A percentile compares a stretch with the other conserved stretches of the same genome.
Conservation (phyloP, 2,797 vertebrate species). For the Gephyroberyx darwinii region DNA sequence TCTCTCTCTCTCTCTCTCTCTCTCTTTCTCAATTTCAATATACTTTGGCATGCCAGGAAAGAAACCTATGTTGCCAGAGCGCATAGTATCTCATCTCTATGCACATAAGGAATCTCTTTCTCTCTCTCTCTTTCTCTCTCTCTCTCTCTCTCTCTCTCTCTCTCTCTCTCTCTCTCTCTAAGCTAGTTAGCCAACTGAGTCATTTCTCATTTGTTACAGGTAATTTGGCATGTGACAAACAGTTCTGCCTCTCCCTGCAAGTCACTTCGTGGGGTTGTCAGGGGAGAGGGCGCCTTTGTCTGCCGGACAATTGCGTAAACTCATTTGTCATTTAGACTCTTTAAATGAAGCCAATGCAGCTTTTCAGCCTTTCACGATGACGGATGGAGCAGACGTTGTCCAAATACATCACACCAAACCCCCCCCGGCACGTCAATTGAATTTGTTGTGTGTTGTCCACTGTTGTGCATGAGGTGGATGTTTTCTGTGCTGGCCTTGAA, state of each 20-base stretch:
- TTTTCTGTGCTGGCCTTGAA: not conserved
- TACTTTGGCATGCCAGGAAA: constrained; percentile 51
- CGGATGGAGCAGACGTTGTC: constrained; percentile 57
- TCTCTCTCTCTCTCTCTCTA: not conserved
- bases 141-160: not conserved
- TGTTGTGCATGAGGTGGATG: not conserved
- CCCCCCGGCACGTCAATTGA: not conserved
- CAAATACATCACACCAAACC: constrained; percentile 56
- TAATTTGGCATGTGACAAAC: constrained; percentile 75
- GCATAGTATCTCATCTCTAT: constrained; percentile 20
- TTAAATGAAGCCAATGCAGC: constrained; percentile 66
- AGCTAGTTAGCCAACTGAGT: constrained; percentile 38
- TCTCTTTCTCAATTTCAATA: constrained; percentile 15
- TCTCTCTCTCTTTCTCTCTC: not conserved
- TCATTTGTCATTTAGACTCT: constrained; percentile 76
- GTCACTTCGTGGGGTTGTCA: constrained; percentile 70
- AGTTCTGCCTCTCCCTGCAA: constrained; percentile 49
- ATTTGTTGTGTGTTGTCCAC: constrained; percentile 3
- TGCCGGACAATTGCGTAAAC: constrained; percentile 69
- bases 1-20: constrained; percentile 36
- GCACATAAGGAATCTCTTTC: constrained; percentile 10
- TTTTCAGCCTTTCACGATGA: constrained; percentile 70
- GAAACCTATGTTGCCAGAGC: constrained; percentile 29
- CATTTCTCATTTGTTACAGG: constrained; percentile 69
- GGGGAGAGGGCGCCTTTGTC: constrained; percentile 73